Evolutionary conservation across 2,888 invertebrate genomes (phyloP), one percentile per base, ranked within the genome.

Genomic region (Dicroscelio sp.): DNA sequence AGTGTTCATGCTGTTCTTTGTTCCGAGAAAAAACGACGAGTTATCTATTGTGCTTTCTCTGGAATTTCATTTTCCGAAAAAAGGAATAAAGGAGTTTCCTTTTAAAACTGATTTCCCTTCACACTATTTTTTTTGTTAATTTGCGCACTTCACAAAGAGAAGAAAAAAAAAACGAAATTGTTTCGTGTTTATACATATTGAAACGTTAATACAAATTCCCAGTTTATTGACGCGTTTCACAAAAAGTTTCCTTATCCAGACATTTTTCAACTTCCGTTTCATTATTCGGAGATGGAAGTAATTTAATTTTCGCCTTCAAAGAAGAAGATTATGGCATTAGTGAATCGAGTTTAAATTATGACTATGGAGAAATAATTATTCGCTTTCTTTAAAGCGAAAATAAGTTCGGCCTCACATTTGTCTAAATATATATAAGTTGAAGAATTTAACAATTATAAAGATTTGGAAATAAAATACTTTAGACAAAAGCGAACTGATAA

Each of bases 141-240:
- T 67, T 67, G 31, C 35, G 23, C 33, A n/a, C 35, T 67, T 33
- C 35, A 67, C 67, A 27, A 69, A 69, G 4, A n/a, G n/a, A n/a
- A 43, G 27, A 27, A 5, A n/a, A 52, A 43, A 69, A 52, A 31
- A 48, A 38, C 43, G 43, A 43, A 27, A 67, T 23, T 67, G 30
- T 30, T 67, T 67, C 67, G 38, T 67, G 67, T 35, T 67, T 14
- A 35, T 35, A 35, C 67, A 35, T 35, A 67, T 67, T 12, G 43
- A 43, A 43, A 43, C 14, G 14, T 14, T 43, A 43, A 43, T 43
- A 43, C 43, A 43, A 8, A 43, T n/a, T 43, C 43, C 10, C 14
- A 14, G 43, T 43, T 43, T 43, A 43, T 43, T 43, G 43, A 43
- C 14, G 43, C 43, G 43, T 43, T 8, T 43, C 43, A 43, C 43